Conservation (phyloP, 1,140 invertebrate species). For the Stratiolaelaps scimitus region DNA sequence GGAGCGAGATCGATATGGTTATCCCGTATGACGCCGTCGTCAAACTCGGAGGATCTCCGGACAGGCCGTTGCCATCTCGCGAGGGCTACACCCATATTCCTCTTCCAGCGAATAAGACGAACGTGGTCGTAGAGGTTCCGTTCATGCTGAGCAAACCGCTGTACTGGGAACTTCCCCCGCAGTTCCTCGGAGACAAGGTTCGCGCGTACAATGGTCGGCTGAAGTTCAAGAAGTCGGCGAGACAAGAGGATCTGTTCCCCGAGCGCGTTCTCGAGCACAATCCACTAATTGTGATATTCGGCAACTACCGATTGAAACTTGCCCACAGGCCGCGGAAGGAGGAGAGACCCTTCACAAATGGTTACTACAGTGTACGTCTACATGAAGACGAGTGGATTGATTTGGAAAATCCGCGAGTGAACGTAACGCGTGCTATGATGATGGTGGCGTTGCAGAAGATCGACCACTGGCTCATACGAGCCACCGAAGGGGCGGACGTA, state of each 20-base stretch:
- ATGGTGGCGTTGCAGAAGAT: conserved; percentile 81
- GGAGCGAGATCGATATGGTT: conserved; percentile 49
- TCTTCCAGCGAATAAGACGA: conserved; percentile 39
- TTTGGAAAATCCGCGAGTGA: conserved; percentile 49
- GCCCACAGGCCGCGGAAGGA: conserved; percentile 52
- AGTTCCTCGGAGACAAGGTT: conserved; percentile 73
- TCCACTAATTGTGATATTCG: conserved; percentile 69
- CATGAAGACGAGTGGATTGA: conserved; percentile 54
- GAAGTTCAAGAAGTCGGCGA: conserved; percentile 59
- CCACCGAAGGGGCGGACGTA: conserved; percentile 49
- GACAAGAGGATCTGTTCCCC: conserved; percentile 48
- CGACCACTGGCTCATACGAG: conserved; percentile 61
- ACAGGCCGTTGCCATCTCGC: background rate
- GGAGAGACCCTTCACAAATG: conserved; percentile 40
- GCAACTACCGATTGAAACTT: conserved; percentile 59
- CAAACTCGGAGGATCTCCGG: conserved; percentile 14
- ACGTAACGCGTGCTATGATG: conserved; percentile 58
- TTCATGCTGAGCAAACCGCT: conserved; percentile 58
- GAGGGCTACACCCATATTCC: conserved; percentile 29
- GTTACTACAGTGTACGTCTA: conserved; percentile 51
- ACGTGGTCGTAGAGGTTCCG: conserved; percentile 54
- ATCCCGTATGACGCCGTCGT: conserved; percentile 8
- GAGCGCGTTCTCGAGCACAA: conserved; percentile 52
- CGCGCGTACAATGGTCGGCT: conserved; percentile 82
- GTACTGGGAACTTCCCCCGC: conserved; percentile 68